Conservation (phyloP, 1,140 invertebrate genomes). For the Formica selysi region DNA sequence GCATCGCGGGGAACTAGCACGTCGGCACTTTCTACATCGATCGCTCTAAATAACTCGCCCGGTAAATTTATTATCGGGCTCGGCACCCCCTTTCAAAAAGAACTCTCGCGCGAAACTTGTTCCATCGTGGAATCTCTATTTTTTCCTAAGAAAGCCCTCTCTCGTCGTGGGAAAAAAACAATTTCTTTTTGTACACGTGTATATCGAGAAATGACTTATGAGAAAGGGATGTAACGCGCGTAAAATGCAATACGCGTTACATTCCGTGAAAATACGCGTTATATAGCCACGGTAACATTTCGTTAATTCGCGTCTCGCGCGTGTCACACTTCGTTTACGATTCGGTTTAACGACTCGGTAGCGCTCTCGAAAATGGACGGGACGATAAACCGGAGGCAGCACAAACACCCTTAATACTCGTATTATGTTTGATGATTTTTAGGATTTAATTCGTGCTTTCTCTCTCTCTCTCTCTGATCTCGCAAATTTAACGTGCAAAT, state of each 20-base stretch:
- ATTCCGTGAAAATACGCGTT: background rate
- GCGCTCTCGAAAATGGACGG: background rate
- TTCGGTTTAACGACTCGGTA: background rate
- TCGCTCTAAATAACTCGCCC: conserved; percentile 67
- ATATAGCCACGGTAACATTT: background rate
- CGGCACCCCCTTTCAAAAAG: conserved; percentile 49
- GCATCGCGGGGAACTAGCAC: conserved; percentile 48
- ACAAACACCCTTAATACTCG: background rate
- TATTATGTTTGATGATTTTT: conserved; percentile 37
- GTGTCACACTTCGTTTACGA: background rate
- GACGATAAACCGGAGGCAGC: background rate
- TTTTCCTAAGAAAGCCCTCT: background rate
- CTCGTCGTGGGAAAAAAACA: conserved; percentile 3
- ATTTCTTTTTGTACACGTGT: background rate
- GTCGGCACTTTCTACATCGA: conserved; percentile 69
- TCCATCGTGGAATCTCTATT: conserved; percentile 34
- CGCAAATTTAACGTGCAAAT: conserved; percentile 56
- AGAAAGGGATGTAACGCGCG: conserved; percentile 8
- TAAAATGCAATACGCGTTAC: conserved; percentile 11
- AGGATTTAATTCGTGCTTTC: conserved; percentile 2
- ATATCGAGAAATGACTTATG: conserved; percentile 16
- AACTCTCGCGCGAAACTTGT: conserved; percentile 39
- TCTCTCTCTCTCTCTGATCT: background rate
- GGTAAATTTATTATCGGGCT: conserved; percentile 68
- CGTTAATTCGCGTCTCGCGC: background rate